Percentiles rank a stretch among this genome's conserved stretches.
These are phyloP conservation scores for Sorex maritimensis DNA, from an alignment of 2,797 vertebrate genomes.

Conservation along the genomic window DNA sequence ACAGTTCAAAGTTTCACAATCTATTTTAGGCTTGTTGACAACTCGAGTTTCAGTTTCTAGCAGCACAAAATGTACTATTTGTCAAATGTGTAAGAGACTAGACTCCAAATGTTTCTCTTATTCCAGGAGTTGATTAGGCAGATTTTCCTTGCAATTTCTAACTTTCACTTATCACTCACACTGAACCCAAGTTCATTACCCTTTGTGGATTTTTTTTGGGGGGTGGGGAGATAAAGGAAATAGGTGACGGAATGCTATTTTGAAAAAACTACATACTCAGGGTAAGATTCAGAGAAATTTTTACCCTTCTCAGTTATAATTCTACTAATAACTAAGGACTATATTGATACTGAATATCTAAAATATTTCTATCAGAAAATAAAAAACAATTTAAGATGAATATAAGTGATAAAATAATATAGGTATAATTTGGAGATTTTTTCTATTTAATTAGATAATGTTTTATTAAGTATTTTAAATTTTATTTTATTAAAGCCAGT, in stretches of 20 bases:
- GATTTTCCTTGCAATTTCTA: neutral
- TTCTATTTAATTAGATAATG: no score
- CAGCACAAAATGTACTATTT: conserved; percentile 52
- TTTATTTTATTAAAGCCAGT: neutral
- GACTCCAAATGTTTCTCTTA: conserved; percentile 4
- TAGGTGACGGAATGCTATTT: neutral
- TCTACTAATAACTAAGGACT: neutral
- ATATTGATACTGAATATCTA: neutral
- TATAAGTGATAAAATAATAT: no score
- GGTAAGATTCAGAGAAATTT: conserved; percentile 23
- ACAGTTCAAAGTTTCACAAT: neutral
- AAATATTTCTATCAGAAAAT: neutral
- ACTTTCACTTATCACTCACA: neutral
- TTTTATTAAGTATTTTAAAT: no score
- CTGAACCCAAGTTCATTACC: neutral
- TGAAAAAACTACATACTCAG: conserved; percentile 5
- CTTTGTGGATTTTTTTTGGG: neutral
- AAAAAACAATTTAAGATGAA: no score
- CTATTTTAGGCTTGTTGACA: conserved; percentile 71
- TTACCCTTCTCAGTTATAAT: conserved; percentile 8
- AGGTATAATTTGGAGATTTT: no score
- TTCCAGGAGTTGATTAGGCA: conserved; percentile 19
- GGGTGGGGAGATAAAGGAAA: no score
- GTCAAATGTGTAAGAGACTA: neutral
- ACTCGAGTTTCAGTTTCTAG: conserved; percentile 31